A percentile compares a stretch with the other conserved stretches of the same genome.
Conservation (phyloP, 1,140 invertebrate species). For the Bombus waltoni region DNA sequence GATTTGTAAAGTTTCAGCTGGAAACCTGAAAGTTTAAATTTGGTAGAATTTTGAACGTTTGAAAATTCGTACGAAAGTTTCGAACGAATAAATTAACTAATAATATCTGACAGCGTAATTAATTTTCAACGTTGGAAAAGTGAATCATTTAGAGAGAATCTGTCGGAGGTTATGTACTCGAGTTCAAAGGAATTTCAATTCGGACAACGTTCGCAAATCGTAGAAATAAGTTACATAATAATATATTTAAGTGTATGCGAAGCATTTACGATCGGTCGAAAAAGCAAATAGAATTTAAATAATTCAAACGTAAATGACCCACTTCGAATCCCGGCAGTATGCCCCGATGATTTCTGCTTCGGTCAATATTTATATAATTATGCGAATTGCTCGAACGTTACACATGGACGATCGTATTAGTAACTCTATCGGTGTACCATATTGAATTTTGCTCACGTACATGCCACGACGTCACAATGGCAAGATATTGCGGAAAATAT, state of each 20-base stretch:
- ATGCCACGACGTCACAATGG: not conserved
- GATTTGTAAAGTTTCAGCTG: no score
- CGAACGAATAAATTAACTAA: not conserved
- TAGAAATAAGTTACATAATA: not conserved
- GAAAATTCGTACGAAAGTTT: not conserved
- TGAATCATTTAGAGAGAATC: not conserved
- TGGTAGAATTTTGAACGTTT: not conserved
- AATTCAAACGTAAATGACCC: constrained; percentile 18
- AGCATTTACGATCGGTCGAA: not conserved
- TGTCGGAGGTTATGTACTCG: not conserved
- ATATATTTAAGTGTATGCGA: not conserved
- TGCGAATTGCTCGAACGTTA: not conserved
- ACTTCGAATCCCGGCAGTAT: not conserved
- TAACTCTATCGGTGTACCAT: constrained; percentile 14
- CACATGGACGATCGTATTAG: not conserved
- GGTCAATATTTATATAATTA: constrained; percentile 24
- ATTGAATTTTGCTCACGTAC: not conserved
- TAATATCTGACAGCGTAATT: not conserved
- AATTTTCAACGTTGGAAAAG: not conserved
- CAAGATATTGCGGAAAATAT: constrained; percentile 26
- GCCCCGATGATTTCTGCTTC: not conserved
- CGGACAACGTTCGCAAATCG: not conserved
- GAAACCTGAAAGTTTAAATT: not conserved
- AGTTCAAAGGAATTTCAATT: not conserved
- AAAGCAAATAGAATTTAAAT: constrained; percentile 7